Percentiles rank a stretch among this genome's conserved stretches.
phyloP scores from a whole-genome alignment of 2,797 vertebrate species.

The Hapalemur alaotrensis region DNA sequence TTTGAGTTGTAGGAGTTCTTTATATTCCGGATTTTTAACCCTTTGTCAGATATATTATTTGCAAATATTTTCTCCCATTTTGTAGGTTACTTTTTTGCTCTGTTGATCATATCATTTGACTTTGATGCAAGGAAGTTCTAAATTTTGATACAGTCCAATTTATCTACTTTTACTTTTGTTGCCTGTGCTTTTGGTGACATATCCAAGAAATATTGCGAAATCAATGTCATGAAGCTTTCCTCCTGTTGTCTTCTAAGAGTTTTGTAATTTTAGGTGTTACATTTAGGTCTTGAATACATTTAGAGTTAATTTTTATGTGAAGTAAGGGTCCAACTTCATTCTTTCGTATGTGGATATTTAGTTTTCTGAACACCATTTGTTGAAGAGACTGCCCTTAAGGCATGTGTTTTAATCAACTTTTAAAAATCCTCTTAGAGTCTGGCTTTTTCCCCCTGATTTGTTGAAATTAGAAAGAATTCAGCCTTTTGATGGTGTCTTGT shows the following conservation, averaged over 20 bases:
- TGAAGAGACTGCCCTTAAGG: neutral
- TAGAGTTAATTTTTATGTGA: neutral
- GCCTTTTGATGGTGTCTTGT: neutral
- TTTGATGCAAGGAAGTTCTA: neutral
- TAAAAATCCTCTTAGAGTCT: neutral
- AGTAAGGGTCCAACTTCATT: neutral
- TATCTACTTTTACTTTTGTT: neutral
- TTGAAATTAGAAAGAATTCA: neutral
- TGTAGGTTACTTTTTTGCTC: neutral
- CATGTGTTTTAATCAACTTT: constrained; percentile 1
- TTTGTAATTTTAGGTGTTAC: neutral
- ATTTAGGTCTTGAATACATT: neutral
- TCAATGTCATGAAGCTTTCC: neutral
- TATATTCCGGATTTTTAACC: neutral
- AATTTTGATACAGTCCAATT: neutral
- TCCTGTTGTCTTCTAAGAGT: neutral
- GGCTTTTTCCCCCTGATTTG: neutral
- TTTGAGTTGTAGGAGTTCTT: neutral
- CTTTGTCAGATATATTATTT: neutral
- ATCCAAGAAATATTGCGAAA: neutral
- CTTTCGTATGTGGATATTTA: neutral
- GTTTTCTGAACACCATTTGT: neutral
- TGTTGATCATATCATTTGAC: neutral
- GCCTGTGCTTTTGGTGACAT: neutral
- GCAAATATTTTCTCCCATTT: neutral